Evolutionary conservation across 2,113 vertebrate species (phyloP).

Genomic region (Colinus virginianus): DNA sequence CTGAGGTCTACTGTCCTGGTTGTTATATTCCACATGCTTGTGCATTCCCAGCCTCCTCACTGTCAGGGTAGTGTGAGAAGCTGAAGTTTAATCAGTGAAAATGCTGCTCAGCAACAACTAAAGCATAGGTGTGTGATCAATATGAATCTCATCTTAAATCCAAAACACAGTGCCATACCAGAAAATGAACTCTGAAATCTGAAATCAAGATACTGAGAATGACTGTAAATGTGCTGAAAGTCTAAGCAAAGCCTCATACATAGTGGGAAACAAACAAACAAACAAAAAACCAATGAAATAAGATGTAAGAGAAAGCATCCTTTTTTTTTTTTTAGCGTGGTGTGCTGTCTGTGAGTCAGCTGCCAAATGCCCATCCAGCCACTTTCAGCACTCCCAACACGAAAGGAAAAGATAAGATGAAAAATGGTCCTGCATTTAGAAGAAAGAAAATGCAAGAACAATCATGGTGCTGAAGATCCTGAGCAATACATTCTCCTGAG

Average conservation of each 20-base stretch:
- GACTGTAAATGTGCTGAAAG: background rate
- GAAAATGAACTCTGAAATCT: background rate
- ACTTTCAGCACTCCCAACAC: background rate
- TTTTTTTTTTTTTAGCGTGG: rapidly evolving
- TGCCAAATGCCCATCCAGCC: background rate
- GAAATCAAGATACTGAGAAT: background rate
- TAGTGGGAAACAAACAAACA: background rate
- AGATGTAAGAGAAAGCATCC: background rate
- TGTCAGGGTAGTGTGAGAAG: background rate
- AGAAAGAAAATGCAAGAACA: background rate
- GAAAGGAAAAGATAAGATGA: background rate
- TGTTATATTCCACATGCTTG: background rate
- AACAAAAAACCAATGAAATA: background rate
- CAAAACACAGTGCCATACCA: background rate
- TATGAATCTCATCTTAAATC: background rate
- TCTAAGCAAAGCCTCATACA: background rate
- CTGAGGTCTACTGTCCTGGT: background rate
- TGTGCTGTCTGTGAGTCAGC: background rate
- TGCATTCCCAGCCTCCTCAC: background rate
- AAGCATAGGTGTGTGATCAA: background rate
- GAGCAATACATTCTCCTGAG: background rate
- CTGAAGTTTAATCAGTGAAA: background rate
- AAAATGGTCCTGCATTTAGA: background rate
- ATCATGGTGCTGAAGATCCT: background rate
- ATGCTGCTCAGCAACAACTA: background rate